These are phyloP conservation scores for Mantis religiosa DNA, from an alignment of 2,888 invertebrate genomes.

Conservation along the genomic window DNA sequence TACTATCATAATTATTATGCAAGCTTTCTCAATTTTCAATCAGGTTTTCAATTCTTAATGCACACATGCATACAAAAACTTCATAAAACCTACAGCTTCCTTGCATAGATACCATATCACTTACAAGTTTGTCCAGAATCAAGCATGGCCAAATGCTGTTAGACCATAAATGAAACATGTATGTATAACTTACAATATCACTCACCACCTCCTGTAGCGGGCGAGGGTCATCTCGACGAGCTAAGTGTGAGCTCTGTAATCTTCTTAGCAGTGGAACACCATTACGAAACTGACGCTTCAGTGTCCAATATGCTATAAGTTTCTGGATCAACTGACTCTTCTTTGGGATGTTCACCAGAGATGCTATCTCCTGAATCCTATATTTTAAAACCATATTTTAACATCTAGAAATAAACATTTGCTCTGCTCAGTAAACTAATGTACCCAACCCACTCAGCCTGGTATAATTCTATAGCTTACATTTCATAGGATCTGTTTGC, in stretches of 20 bases:
- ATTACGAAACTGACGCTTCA: conserved; percentile 90
- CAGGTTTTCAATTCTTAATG: too few species aligned
- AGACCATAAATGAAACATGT: not conserved
- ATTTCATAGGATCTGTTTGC: too few species aligned
- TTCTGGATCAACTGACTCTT: conserved; percentile 83
- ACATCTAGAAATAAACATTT: not conserved
- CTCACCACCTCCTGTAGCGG: conserved; percentile 32
- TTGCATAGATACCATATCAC: not conserved
- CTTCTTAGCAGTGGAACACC: conserved; percentile 90
- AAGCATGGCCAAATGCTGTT: not conserved
- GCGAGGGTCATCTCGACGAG: conserved; percentile 40
- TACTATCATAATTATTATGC: too few species aligned
- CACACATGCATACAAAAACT: too few species aligned
- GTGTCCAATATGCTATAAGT: conserved; percentile 93
- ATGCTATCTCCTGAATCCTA: conserved; percentile 81
- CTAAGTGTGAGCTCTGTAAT: conserved; percentile 53
- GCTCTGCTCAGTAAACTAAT: not conserved
- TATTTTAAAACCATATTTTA: not conserved
- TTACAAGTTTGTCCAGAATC: not conserved
- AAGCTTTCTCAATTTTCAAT: too few species aligned
- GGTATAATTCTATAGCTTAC: too few species aligned
- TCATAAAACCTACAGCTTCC: not conserved
- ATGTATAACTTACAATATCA: conserved; percentile 34
- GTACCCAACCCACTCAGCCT: too few species aligned
- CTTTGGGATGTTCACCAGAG: conserved; percentile 68